Percentiles rank a stretch among this genome's conserved stretches.
These are phyloP conservation scores for human (Homo sapiens) DNA, from an alignment of 2,113 vertebrate genomes.

Conservation along the genomic window DNA sequence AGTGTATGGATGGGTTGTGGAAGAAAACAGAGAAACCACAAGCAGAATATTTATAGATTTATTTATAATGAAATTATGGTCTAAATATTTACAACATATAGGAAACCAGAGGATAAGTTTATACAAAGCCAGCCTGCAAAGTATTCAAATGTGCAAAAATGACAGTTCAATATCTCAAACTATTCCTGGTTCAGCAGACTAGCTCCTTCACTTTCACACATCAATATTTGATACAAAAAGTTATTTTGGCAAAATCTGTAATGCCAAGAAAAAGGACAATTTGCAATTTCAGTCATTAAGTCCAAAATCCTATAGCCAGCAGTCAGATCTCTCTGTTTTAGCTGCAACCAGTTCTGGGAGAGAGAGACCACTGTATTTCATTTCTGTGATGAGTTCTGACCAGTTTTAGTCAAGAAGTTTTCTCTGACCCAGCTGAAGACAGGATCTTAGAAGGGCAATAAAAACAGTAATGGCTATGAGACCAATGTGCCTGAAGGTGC, in stretches of 20 bases:
- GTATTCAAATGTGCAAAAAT: conserved; percentile 65
- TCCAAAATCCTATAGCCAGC: not conserved
- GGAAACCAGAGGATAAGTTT: conserved; percentile 75
- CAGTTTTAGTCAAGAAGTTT: conserved; percentile 29
- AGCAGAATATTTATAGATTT: conserved; percentile 82
- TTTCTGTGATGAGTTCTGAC: conserved; percentile 47
- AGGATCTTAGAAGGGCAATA: conserved; percentile 38
- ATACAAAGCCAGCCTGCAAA: conserved; percentile 72
- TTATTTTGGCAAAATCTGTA: conserved; percentile 54
- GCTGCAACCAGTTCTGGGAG: not conserved
- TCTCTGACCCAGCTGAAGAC: conserved; percentile 43
- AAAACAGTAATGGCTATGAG: conserved; percentile 23
- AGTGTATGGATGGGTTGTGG: not conserved
- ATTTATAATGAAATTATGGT: conserved; percentile 85
- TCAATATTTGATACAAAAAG: conserved; percentile 64
- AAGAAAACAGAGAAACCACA: not conserved
- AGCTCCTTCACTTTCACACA: conserved; percentile 27
- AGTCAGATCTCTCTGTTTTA: not conserved
- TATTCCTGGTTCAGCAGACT: conserved; percentile 55
- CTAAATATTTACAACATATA: conserved; percentile 85
- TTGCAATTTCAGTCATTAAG: conserved; percentile 17
- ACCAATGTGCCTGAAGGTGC: not conserved
- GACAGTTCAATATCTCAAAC: conserved; percentile 48
- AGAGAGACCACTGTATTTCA: not conserved
- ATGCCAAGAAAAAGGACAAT: conserved; percentile 38